These are phyloP conservation scores for Morpho helenor DNA, from an alignment of 2,888 invertebrate genomes.

Conservation along the genomic window DNA sequence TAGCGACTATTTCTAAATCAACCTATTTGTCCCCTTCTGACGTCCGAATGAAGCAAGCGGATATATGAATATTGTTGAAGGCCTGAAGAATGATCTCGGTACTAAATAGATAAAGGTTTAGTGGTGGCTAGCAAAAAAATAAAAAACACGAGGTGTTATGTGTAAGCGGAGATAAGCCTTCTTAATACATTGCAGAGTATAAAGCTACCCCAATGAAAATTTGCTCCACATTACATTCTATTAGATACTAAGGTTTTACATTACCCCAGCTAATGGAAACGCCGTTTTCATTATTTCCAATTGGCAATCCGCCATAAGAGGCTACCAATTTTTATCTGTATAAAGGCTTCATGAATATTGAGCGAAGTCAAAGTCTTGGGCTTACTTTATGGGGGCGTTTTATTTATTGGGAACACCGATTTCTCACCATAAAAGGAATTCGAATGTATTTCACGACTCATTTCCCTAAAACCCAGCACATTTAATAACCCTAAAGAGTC, in stretches of 20 bases:
- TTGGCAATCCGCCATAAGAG: slow-evolving; percentile 58
- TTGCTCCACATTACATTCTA: slow-evolving; percentile 16
- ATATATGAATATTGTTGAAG: too few species aligned
- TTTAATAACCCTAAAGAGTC: slow-evolving; percentile 73
- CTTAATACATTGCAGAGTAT: background rate
- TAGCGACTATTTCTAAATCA: too few species aligned
- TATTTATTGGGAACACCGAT: slow-evolving; percentile 61
- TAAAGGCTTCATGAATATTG: slow-evolving; percentile 40
- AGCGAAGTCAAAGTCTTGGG: slow-evolving; percentile 65
- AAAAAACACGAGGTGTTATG: too few species aligned
- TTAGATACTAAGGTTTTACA: slow-evolving; percentile 19
- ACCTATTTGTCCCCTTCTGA: too few species aligned
- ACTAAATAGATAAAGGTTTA: too few species aligned
- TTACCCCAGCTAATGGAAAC: slow-evolving; percentile 13
- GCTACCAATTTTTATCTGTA: slow-evolving; percentile 37
- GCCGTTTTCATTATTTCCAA: slow-evolving; percentile 48
- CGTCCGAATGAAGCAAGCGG: too few species aligned
- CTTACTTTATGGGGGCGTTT: slow-evolving; percentile 60
- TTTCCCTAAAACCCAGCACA: slow-evolving; percentile 75
- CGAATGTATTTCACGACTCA: slow-evolving; percentile 65
- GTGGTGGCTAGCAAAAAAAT: too few species aligned
- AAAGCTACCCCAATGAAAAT: slow-evolving; percentile 11
- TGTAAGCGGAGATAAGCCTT: background rate
- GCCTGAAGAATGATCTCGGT: too few species aligned
- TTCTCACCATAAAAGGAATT: slow-evolving; percentile 48